Percentiles rank a stretch among this genome's conserved stretches.
phyloP scores from a whole-genome alignment of 2,797 vertebrate species.

The Hybognathus amarus region DNA sequence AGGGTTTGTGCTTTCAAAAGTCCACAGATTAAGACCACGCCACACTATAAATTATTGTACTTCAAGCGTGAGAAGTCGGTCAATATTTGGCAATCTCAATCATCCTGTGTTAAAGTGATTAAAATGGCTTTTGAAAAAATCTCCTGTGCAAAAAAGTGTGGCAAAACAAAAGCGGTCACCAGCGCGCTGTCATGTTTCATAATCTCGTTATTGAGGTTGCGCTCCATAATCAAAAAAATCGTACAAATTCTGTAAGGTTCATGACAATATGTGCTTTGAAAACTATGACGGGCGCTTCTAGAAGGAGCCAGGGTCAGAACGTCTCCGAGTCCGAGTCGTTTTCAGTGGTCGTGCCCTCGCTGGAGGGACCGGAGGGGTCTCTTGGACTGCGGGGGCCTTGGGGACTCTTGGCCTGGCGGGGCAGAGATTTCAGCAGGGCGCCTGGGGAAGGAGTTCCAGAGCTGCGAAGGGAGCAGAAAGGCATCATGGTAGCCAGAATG shows the following conservation, averaged over 20 bases:
- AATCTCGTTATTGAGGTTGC: conserved; percentile 10
- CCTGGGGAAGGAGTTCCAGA: conserved; percentile 90
- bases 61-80: conserved; percentile 40
- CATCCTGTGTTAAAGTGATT: conserved; percentile 36
- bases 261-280: conserved; percentile 52
- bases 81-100: conserved; percentile 55
- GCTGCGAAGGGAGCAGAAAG: conserved; percentile 97
- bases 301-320: conserved; percentile 80
- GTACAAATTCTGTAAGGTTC: conserved; percentile 42
- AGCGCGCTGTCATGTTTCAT: conserved; percentile 24
- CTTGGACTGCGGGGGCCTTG: conserved; percentile 69
- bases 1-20: conserved; percentile 51
- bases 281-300: conserved; percentile 47
- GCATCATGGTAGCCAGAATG: conserved; percentile 99
- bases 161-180: conserved; percentile 51
- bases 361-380: conserved; percentile 75
- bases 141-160: conserved; percentile 44
- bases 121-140: conserved; percentile 51
- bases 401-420: conserved; percentile 64
- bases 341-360: conserved; percentile 80
- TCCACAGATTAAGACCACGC: conserved; percentile 34
- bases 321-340: conserved; percentile 97
- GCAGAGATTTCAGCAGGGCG: conserved; percentile 82
- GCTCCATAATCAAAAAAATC: conserved; percentile 12
- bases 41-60: conserved; percentile 28